Evolutionary conservation across 64 coral and sea anemone genomes (phyloP), one percentile per base, ranked within the genome.

Genomic region (Montipora sp.): DNA sequence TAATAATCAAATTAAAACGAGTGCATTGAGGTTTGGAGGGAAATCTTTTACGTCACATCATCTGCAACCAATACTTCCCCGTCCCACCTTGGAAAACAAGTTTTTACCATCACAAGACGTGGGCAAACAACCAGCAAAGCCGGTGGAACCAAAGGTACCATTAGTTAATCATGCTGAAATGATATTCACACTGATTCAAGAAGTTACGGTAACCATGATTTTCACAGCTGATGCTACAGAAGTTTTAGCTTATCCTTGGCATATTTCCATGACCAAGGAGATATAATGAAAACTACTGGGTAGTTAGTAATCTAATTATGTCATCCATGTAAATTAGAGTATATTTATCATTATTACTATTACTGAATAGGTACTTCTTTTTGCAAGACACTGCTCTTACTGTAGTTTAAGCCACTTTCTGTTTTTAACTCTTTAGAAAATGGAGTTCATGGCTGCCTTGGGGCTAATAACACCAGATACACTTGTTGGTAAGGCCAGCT

Each of bases 401-500:
- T 36, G 1, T 36, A 36, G 2, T 65, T 20, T 44, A 18, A 45
- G 7, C n/a, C 36, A 23, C 19, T 72, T 49, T 49, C 14, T 11
- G 69, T 1, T 50, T 87, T 11, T 67, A 16, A 15, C 21, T 8
- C 11, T 58, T 60, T 48, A 97, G 95, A 97, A 97, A 80, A 79
- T 90, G 47, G 95, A 97, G 48, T 97, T 97, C 70, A 97, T 97
- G 95, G 89, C 92, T 36, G 95, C 95, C 15, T 48, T 97, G 19
- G 95, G 95, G 16, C 74, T 97, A 49, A 97, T 97, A 69, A 97
- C 95, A 75, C 95, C 89, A 57, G 88, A 97, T 67, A 97, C 92
- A 61, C 75, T 97, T 15, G 94, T 91, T 36, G 95, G 95, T 97
- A 91, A 97, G 92, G 66, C 11, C 13, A 14, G 60, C 14, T 12